Percentiles rank a stretch among this genome's conserved stretches.
phyloP scores from a whole-genome alignment of 2,888 invertebrate genomes.

The Macrosiphum euphorbiae region DNA sequence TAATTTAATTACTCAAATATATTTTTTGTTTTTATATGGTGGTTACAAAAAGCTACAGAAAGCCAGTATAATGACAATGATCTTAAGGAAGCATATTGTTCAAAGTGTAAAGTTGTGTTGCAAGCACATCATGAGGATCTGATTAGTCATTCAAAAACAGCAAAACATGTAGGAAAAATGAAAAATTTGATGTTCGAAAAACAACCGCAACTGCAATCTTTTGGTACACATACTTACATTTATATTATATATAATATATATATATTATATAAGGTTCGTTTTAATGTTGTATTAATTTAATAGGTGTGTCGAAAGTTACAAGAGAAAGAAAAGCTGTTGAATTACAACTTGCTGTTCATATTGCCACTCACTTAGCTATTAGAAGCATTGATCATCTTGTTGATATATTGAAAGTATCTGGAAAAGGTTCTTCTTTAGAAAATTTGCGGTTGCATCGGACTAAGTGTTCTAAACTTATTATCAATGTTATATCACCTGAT shows the following conservation, averaged over 20 bases:
- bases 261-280: too few species aligned
- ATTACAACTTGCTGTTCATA: too few species aligned
- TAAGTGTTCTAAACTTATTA: neutral
- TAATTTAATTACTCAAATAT: too few species aligned
- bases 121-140: neutral
- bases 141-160: neutral
- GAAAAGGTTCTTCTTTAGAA: neutral
- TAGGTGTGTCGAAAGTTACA: too few species aligned
- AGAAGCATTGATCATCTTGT: conserved; percentile 47
- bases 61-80: neutral
- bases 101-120: neutral
- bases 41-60: conserved; percentile 4
- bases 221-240: neutral
- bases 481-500: neutral
- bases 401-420: too few species aligned
- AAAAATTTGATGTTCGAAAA: neutral
- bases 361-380: conserved; percentile 66
- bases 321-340: conserved; percentile 54
- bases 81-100: neutral
- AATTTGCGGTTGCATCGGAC: neutral
- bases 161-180: neutral
- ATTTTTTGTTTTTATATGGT: neutral
- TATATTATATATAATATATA: neutral
- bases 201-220: neutral
- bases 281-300: neutral